phyloP scores from a whole-genome alignment of 2,113 vertebrate species.

The Trachemys scripta region DNA sequence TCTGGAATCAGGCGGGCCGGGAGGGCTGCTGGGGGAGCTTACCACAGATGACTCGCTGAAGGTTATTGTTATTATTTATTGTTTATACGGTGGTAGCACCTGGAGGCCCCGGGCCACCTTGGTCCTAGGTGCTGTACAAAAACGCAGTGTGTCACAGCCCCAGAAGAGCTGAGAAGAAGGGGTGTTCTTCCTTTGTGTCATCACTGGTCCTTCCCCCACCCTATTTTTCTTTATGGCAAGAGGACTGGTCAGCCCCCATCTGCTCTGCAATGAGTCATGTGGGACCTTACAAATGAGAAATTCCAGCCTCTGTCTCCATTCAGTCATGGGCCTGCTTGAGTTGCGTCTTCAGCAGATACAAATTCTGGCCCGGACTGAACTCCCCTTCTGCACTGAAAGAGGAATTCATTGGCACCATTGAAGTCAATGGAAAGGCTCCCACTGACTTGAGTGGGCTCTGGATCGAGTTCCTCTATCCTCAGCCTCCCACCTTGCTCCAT shows the following conservation, averaged over 20 bases:
- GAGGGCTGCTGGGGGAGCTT: background rate
- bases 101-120: background rate
- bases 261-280: background rate
- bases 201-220: background rate
- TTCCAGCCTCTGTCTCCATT: background rate
- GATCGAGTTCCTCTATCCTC: background rate
- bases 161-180: background rate
- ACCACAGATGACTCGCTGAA: rapidly evolving
- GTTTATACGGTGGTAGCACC: background rate
- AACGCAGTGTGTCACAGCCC: rapidly evolving
- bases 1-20: background rate
- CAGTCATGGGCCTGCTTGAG: background rate
- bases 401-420: background rate
- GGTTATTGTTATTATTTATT: background rate
- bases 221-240: background rate
- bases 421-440: background rate
- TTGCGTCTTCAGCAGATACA: background rate
- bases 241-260: background rate
- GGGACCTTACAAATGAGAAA: background rate
- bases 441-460: background rate
- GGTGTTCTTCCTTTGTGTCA: background rate
- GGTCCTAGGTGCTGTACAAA: rapidly evolving
- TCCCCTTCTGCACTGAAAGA: background rate
- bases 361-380: background rate
- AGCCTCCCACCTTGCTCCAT: background rate